These are phyloP conservation scores for rabbit (Oryctolagus cuniculus) DNA, from an alignment of 2,113 vertebrate species.

Conservation along the genomic window mOryCun1.1 NC_091442.1:121702501-121703000, in stretches of 20 bases:
- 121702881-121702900: background rate
- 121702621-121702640: fast-evolving
- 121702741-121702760: too few species aligned
- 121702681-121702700: fast-evolving
- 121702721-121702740: fast-evolving
- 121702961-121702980: too few species aligned
- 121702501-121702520: too few species aligned
- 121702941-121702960: too few species aligned
- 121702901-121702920: background rate
- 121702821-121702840: background rate
- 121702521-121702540: too few species aligned
- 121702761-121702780: fast-evolving
- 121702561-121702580: background rate
- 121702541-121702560: too few species aligned
- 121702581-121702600: background rate
- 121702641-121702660: fast-evolving
- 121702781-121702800: background rate
- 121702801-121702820: too few species aligned
- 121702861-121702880: fast-evolving
- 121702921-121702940: too few species aligned
- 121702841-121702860: background rate
- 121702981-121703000: too few species aligned
- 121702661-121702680: fast-evolving
- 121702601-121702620: too few species aligned
- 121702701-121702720: fast-evolving